Evolutionary conservation across 2,113 vertebrate genomes (phyloP).

Genomic region (Coracopsis vasa): DNA sequence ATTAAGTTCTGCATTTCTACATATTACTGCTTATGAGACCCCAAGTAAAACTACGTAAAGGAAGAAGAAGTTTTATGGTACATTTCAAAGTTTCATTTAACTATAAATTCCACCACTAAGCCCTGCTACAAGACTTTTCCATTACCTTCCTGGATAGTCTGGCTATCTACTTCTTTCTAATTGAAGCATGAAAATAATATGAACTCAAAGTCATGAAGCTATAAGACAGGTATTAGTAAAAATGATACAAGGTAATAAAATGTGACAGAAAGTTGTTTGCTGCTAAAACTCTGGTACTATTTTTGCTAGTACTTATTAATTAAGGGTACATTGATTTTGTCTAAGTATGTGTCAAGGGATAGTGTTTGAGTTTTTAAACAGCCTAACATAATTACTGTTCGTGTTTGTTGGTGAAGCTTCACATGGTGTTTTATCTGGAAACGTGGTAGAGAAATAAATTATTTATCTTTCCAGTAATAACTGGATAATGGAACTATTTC

Average conservation of each 20-base stretch:
- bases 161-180: constrained; percentile 67
- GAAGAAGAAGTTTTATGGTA: constrained; percentile 49
- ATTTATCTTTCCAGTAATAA: neutral
- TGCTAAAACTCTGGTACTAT: neutral
- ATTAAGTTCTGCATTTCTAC: constrained; percentile 58
- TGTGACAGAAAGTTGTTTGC: constrained; percentile 69
- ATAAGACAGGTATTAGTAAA: constrained; percentile 63
- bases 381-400: neutral
- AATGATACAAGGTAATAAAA: constrained; percentile 64
- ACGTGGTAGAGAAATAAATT: neutral
- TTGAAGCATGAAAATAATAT: constrained; percentile 74
- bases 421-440: neutral
- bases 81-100: constrained; percentile 61
- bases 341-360: constrained; percentile 44
- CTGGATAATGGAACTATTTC: neutral
- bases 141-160: constrained; percentile 57
- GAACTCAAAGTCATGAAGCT: constrained; percentile 67
- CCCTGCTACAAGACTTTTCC: constrained; percentile 59
- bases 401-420: constrained; percentile 15
- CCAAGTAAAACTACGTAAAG: constrained; percentile 43
- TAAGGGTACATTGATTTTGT: constrained; percentile 53
- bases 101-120: constrained; percentile 52
- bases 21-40: constrained; percentile 58
- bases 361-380: neutral
- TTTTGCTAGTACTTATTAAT: constrained; percentile 59